A percentile compares a stretch with the other conserved stretches of the same genome.
phyloP scores from a whole-genome alignment of 1,140 invertebrate species.

The Ceratina calcarata region DNA sequence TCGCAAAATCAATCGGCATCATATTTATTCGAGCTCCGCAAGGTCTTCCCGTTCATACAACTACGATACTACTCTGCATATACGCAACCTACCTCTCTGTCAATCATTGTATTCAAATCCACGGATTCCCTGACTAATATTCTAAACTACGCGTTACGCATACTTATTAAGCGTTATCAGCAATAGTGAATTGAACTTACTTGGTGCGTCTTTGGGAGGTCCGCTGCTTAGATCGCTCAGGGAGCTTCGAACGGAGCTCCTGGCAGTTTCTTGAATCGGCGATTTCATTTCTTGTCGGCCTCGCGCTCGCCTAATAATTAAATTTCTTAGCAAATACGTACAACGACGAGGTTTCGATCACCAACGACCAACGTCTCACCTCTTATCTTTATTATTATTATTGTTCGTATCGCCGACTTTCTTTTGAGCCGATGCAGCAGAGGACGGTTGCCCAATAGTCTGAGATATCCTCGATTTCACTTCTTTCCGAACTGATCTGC shows the following conservation, averaged over 20 bases:
- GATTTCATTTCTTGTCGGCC: constrained; percentile 74
- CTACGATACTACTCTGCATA: not conserved
- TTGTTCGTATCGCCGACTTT: constrained; percentile 71
- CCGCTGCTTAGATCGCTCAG: constrained; percentile 78
- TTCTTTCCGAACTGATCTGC: constrained; percentile 86
- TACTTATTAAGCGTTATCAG: not conserved
- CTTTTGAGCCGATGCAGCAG: constrained; percentile 64
- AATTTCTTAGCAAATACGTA: constrained; percentile 15
- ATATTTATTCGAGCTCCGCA: constrained; percentile 31
- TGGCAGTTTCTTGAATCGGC: constrained; percentile 76
- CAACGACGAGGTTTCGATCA: not conserved
- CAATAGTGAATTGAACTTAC: constrained; percentile 68
- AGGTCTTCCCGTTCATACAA: constrained; percentile 12
- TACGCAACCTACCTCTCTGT: not conserved
- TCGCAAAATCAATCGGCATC: constrained; percentile 37
- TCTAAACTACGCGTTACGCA: not conserved
- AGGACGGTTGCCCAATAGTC: constrained; percentile 63
- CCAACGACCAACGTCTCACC: constrained; percentile 55
- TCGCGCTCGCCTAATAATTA: constrained; percentile 70
- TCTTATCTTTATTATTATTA: constrained; percentile 75
- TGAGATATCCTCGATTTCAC: constrained; percentile 88
- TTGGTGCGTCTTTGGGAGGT: constrained; percentile 73
- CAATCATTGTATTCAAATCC: not conserved
- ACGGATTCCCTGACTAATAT: no score
- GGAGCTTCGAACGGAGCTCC: constrained; percentile 79